Conservation (phyloP, 2,113 vertebrate genomes). For the Pterophyllum scalare region DNA sequence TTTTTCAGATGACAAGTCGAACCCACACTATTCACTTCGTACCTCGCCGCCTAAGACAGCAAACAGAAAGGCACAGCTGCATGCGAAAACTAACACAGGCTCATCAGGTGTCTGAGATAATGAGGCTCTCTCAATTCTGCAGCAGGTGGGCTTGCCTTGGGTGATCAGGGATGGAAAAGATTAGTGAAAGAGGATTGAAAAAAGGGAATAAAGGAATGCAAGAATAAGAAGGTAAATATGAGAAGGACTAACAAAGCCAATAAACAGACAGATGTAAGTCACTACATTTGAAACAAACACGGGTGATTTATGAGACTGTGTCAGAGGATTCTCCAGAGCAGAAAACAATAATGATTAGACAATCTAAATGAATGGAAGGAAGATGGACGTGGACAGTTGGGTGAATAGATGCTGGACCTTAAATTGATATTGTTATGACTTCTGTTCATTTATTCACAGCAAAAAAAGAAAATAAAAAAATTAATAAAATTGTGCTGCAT, state of each 20-base stretch:
- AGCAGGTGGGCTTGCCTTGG: slow-evolving; percentile 57
- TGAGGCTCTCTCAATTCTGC: slow-evolving; percentile 34
- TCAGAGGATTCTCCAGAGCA: neutral
- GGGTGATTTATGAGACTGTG: slow-evolving; percentile 14
- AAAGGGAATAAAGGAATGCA: slow-evolving; percentile 22
- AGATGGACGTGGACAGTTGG: slow-evolving; percentile 27
- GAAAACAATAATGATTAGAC: slow-evolving; percentile 14
- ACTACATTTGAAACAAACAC: slow-evolving; percentile 26
- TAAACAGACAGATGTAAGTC: slow-evolving; percentile 53
- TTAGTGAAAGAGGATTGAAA: slow-evolving; percentile 38
- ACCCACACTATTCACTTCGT: neutral
- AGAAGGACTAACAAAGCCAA: slow-evolving; percentile 35
- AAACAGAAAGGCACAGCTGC: slow-evolving; percentile 1
- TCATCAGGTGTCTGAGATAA: slow-evolving; percentile 54
- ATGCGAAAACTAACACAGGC: slow-evolving; percentile 2
- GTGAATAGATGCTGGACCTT: neutral
- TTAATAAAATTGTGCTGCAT: neutral
- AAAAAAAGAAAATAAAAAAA: neutral
- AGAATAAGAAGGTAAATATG: slow-evolving; percentile 36
- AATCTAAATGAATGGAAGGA: slow-evolving; percentile 16
- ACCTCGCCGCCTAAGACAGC: neutral
- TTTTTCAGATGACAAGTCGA: slow-evolving; percentile 14
- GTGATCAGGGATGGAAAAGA: slow-evolving; percentile 58
- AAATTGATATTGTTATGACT: neutral
- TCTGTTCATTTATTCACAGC: neutral